These are phyloP conservation scores for Rhea pennata DNA, from an alignment of 2,113 vertebrate genomes.

Conservation along the genomic window DNA sequence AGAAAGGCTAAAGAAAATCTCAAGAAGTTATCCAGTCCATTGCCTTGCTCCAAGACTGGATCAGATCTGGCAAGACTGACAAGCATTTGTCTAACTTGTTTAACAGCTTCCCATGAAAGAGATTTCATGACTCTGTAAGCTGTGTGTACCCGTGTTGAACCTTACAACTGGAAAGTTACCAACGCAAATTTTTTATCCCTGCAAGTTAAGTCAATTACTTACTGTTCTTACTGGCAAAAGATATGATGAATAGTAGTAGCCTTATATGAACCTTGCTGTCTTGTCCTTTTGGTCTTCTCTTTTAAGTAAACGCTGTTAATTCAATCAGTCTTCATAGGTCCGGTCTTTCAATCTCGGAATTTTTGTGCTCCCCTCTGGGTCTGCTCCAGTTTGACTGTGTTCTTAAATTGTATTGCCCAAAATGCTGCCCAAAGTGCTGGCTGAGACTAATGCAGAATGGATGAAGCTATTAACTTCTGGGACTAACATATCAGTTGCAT, in stretches of 20 bases:
- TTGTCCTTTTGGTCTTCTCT: not conserved
- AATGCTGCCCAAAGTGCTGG: not conserved
- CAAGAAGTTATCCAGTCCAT: not conserved
- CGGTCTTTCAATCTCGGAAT: not conserved
- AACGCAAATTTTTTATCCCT: not conserved
- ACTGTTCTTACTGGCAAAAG: not conserved
- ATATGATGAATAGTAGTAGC: not conserved
- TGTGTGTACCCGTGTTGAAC: not conserved
- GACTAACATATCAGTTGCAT: not conserved
- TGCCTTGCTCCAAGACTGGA: not conserved
- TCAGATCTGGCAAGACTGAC: not conserved
- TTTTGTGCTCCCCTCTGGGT: not conserved
- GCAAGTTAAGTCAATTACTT: not conserved
- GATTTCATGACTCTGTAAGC: not conserved
- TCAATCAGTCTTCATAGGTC: not conserved
- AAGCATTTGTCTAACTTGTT: not conserved
- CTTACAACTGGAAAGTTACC: rapidly evolving
- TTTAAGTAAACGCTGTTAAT: not conserved
- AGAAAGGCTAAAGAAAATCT: not conserved
- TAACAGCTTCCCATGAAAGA: not conserved
- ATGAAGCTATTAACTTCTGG: not conserved
- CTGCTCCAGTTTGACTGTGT: not conserved
- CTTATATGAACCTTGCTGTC: not conserved
- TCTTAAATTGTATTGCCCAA: not conserved
- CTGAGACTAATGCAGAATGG: not conserved